Evolutionary conservation across 2,797 vertebrate species (phyloP).

Genomic region (Sciurus vulgaris): DNA sequence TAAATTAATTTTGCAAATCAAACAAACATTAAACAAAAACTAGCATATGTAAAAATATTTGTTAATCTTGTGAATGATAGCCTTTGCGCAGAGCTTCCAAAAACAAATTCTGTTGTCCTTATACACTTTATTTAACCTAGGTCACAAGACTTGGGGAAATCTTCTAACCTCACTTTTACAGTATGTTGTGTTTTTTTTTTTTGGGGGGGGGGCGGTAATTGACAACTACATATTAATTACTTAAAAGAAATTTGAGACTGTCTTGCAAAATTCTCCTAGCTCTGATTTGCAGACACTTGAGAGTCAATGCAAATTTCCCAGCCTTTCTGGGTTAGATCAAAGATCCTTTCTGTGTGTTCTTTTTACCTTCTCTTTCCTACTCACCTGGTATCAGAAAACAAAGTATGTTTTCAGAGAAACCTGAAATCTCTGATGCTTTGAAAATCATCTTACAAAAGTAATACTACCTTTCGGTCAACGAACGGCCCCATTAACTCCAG

Average conservation of each 20-base stretch:
- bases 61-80: conserved; percentile 84
- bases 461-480: conserved; percentile 73
- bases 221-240: conserved; percentile 82
- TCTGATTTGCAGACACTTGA: conserved; percentile 80
- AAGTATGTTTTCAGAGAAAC: conserved; percentile 78
- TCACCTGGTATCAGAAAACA: conserved; percentile 73
- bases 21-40: conserved; percentile 72
- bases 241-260: conserved; percentile 81
- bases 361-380: conserved; percentile 78
- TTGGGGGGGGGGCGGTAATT: conserved; percentile 70
- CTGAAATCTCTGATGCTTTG: conserved; percentile 83
- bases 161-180: conserved; percentile 87
- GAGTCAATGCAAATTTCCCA: conserved; percentile 86
- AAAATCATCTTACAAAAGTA: conserved; percentile 78
- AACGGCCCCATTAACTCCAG: conserved; percentile 81
- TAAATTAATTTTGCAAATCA: conserved; percentile 84
- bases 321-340: conserved; percentile 82
- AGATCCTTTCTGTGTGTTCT: conserved; percentile 82
- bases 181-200: conserved; percentile 87
- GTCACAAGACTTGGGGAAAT: conserved; percentile 82
- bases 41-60: conserved; percentile 83
- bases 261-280: conserved; percentile 84
- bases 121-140: conserved; percentile 84
- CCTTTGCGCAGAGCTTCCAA: conserved; percentile 86
- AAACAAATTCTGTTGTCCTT: conserved; percentile 84